Evolutionary conservation across 2,888 invertebrate species (phyloP), one percentile per base, ranked within the genome.

Genomic region (Agrilus biguttatus): DNA sequence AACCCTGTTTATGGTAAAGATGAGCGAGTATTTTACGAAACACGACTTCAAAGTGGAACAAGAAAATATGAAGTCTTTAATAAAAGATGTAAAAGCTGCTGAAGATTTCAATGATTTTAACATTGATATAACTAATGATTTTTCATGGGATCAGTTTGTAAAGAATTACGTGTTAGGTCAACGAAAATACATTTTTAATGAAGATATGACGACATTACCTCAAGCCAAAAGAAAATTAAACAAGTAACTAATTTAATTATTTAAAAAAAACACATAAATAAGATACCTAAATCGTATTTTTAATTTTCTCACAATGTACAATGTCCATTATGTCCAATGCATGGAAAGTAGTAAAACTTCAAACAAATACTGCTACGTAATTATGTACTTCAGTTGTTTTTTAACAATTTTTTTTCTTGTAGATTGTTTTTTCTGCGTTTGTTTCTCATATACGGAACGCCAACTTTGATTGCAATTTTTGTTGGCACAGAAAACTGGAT

Each of bases 161-260:
- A 78, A 81, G 32, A 74, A 78, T 10, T 92, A 90, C 55, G 78
- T 88, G 66, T 68, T 87, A 50, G 93, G 92, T 0, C 86, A 91
- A 37, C 73, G 91, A 44, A 77, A 78, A 49, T 91, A 76, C 53
- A 75, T 89, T n/a, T 62, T 90, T 14, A 87, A 87, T 54, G 90
- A 91, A 53, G 73, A 74, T 14, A 64, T 77, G 0, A 75, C 77
- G 7, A 78, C 79, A 8, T 56, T 86, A 48, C 73, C 74, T 1
- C 66, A 67, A 10, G 83, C 85, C 0, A 71, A 76, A 53, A 72
- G 66, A 42, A 81, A 81, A 60, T 63, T 84, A 39, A 72, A 72
- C 53, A 77, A 75, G 83, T 83, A 57, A 60, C 60, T 57, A 14
- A 33, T 23, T n/a, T n/a, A n/a, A n/a, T n/a, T n/a, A n/a, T n/a